Evolutionary conservation across 2,113 vertebrate genomes (phyloP).

Genomic region (Oceanites oceanicus): DNA sequence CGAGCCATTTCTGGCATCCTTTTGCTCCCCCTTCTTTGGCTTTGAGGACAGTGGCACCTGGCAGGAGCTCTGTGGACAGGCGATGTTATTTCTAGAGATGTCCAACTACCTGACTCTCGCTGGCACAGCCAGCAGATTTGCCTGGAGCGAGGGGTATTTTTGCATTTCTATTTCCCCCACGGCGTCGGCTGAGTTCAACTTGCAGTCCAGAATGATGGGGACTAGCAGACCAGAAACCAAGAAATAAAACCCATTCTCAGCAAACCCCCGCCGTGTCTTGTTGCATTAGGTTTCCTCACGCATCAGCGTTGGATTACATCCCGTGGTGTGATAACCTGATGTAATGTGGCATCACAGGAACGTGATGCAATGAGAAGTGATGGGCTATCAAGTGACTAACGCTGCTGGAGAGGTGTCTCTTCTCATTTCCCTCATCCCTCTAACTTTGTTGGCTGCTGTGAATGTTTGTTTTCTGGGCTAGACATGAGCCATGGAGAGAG

Average conservation of each 20-base stretch:
- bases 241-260: background rate
- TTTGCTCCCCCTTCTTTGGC: background rate
- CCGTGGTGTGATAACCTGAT: background rate
- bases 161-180: rapidly evolving
- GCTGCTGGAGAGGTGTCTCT: background rate
- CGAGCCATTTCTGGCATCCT: background rate
- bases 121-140: background rate
- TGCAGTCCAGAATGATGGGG: background rate
- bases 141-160: background rate
- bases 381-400: background rate
- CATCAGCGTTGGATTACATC: background rate
- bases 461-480: background rate
- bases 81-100: background rate
- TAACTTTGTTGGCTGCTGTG: background rate
- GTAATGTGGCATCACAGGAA: background rate
- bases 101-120: background rate
- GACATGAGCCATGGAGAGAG: background rate
- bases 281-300: background rate
- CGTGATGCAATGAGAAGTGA: background rate
- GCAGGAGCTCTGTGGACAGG: background rate
- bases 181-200: background rate
- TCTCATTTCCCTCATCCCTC: background rate
- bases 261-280: rapidly evolving
- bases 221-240: background rate
- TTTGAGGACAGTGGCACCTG: background rate